Conservation (phyloP, 2,888 invertebrate species). For the Ypsolopha sequella region DNA sequence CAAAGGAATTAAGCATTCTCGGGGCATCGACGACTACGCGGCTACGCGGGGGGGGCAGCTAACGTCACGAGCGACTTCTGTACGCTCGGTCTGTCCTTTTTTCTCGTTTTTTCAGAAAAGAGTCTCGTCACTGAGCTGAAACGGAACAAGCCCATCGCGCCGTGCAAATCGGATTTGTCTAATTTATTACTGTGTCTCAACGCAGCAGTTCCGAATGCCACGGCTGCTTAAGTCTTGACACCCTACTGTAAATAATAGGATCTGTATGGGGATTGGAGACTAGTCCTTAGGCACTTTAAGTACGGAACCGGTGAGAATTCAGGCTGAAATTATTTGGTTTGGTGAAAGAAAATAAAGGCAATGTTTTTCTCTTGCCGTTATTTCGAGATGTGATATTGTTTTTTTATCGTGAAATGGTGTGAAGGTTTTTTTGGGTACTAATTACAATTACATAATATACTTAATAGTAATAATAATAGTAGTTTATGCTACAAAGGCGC, state of each 20-base stretch:
- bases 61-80: too few species aligned
- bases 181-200: slow-evolving; percentile 55
- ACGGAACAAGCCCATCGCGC: slow-evolving; percentile 25
- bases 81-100: too few species aligned
- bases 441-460: background rate
- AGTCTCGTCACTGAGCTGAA: too few species aligned
- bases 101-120: too few species aligned
- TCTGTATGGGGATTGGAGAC: slow-evolving; percentile 54
- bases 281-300: slow-evolving; percentile 38
- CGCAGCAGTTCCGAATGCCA: slow-evolving; percentile 22
- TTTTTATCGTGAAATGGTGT: background rate
- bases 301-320: slow-evolving; percentile 14
- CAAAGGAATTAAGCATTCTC: too few species aligned
- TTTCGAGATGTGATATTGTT: background rate
- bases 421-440: background rate
- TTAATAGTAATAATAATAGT: too few species aligned
- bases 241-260: slow-evolving; percentile 61
- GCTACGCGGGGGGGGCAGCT: too few species aligned
- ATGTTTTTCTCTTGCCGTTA: background rate
- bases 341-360: background rate
- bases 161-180: slow-evolving; percentile 67
- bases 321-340: slow-evolving; percentile 3
- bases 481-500: too few species aligned
- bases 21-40: too few species aligned
- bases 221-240: slow-evolving; percentile 60